Conservation (phyloP, 2,888 invertebrate genomes). For the Zootermopsis nevadensis region DNA sequence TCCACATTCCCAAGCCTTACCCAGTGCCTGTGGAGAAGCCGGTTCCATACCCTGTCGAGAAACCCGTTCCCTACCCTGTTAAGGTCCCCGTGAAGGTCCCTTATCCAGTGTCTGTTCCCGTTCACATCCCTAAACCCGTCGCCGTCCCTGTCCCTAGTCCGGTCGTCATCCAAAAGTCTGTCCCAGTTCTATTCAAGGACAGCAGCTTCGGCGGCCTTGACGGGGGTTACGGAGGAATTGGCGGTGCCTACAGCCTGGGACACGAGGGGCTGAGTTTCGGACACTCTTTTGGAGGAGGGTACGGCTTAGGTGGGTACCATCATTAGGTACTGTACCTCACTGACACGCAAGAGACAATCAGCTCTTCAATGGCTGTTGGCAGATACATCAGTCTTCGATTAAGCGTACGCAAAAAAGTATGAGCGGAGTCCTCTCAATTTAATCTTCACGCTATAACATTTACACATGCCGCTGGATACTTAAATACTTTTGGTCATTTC, state of each 20-base stretch:
- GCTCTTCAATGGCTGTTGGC: too few relatives aligned
- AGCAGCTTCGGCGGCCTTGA: slow-evolving; percentile 54
- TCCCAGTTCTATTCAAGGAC: slow-evolving; percentile 29
- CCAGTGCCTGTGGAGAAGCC: slow-evolving; percentile 56
- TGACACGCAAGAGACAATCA: too few relatives aligned
- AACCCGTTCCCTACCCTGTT: slow-evolving; percentile 48
- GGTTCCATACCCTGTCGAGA: slow-evolving; percentile 63
- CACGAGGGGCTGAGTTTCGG: slow-evolving; percentile 8
- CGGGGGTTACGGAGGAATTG: slow-evolving; percentile 52
- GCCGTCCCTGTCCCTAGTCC: slow-evolving; percentile 57
- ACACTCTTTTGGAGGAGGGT: neutral
- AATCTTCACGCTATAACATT: too few relatives aligned
- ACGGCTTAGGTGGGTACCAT: neutral
- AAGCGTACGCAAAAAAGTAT: too few relatives aligned
- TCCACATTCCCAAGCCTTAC: slow-evolving; percentile 70
- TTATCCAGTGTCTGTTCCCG: slow-evolving; percentile 65
- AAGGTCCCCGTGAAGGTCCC: slow-evolving; percentile 73
- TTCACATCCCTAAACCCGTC: slow-evolving; percentile 55
- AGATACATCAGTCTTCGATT: too few relatives aligned
- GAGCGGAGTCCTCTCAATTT: too few relatives aligned
- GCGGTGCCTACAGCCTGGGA: slow-evolving; percentile 23
- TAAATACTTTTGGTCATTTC: too few relatives aligned
- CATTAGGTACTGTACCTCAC: neutral
- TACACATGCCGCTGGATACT: too few relatives aligned
- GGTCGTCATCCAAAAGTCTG: slow-evolving; percentile 29